Evolutionary conservation across 2,113 vertebrate species (phyloP).

Genomic region (Ptilonorhynchus violaceus): DNA sequence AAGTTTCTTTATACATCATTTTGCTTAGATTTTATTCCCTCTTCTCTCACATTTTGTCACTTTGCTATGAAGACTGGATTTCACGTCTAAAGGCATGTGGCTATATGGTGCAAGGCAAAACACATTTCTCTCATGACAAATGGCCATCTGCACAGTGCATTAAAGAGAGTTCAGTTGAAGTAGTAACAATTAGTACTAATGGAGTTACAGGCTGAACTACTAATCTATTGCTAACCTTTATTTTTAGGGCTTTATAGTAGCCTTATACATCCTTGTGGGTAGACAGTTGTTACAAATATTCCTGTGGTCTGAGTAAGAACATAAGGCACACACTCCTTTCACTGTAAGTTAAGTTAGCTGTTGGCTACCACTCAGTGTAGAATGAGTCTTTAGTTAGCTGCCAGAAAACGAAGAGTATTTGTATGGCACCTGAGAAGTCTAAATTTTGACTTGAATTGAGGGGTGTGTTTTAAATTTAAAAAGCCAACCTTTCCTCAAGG

Average conservation of each 20-base stretch:
- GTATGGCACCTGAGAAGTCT: background rate
- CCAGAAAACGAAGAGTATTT: background rate
- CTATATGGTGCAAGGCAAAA: background rate
- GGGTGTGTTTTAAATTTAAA: background rate
- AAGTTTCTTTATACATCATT: background rate
- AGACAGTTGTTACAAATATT: background rate
- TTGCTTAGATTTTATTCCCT: background rate
- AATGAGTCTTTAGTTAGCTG: background rate
- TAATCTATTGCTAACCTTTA: background rate
- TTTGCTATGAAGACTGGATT: background rate
- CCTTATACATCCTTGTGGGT: background rate
- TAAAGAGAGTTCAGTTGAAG: background rate
- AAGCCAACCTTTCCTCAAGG: background rate
- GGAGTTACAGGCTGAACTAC: background rate
- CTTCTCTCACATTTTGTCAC: background rate
- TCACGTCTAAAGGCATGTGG: background rate
- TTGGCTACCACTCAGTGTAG: background rate
- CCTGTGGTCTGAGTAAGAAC: background rate
- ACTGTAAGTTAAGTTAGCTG: background rate
- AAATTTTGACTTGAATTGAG: background rate
- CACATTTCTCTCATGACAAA: background rate
- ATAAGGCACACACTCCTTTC: background rate
- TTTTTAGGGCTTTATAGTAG: background rate
- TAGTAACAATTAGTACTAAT: background rate
- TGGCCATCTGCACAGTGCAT: background rate